A percentile compares a stretch with the other conserved stretches of the same genome.
phyloP scores from a whole-genome alignment of 2,888 invertebrate genomes.

The Cephus pulcher region DNA sequence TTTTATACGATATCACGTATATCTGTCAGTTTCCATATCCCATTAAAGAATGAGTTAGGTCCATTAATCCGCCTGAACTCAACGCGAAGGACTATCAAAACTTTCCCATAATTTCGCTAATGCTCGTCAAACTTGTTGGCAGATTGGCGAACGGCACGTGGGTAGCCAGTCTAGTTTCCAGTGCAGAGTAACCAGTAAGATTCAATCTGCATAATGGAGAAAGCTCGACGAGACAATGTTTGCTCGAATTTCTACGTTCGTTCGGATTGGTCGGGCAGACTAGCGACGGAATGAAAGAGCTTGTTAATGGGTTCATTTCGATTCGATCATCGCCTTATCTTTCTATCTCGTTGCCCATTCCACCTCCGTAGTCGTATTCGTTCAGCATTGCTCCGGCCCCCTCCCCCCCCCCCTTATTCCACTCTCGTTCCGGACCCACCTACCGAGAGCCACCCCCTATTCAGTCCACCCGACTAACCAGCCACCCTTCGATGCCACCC shows the following conservation, averaged over 20 bases:
- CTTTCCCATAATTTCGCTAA: slow-evolving; percentile 38
- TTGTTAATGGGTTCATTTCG: slow-evolving; percentile 64
- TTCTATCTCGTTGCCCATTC: slow-evolving; percentile 34
- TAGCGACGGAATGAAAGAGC: slow-evolving; percentile 49
- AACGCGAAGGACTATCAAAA: slow-evolving; percentile 34
- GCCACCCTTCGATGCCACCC: not conserved
- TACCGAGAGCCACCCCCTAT: slow-evolving; percentile 15
- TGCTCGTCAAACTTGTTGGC: not conserved
- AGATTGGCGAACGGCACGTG: not conserved
- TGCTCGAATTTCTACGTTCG: slow-evolving; percentile 46
- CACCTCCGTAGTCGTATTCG: not conserved
- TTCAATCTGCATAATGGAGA: slow-evolving; percentile 66
- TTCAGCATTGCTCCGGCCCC: not conserved
- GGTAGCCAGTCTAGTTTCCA: slow-evolving; percentile 13
- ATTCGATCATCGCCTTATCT: slow-evolving; percentile 59
- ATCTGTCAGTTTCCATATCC: not conserved
- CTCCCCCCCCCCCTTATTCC: not conserved
- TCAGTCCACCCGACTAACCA: not conserved
- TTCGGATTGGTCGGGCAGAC: slow-evolving; percentile 23
- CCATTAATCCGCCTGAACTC: slow-evolving; percentile 27
- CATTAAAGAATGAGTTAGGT: not conserved
- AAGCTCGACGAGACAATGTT: slow-evolving; percentile 61
- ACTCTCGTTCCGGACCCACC: not conserved
- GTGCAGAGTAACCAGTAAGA: slow-evolving; percentile 49
- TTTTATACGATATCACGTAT: not conserved